phyloP scores from a whole-genome alignment of 2,113 vertebrate genomes.

The Cygnus buccinator region DNA sequence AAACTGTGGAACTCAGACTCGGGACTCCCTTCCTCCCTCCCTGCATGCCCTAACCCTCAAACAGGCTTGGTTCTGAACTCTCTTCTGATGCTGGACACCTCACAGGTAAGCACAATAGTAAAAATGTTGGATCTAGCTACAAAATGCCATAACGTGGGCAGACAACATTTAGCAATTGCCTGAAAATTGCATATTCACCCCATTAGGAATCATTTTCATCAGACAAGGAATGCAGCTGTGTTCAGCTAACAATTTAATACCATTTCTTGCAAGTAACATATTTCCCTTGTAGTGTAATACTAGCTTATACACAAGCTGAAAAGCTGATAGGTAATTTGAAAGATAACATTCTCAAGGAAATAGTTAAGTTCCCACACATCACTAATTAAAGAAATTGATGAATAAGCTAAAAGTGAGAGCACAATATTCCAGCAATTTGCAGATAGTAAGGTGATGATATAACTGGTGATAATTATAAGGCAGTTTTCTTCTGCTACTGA shows the following conservation, averaged over 20 bases:
- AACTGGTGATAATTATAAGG: constrained; percentile 15
- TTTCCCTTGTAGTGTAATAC: not conserved
- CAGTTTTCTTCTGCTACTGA: not conserved
- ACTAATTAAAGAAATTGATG: not conserved
- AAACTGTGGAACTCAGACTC: not conserved
- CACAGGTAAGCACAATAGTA: not conserved
- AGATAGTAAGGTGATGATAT: constrained; percentile 6
- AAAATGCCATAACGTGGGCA: not conserved
- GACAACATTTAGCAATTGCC: not conserved
- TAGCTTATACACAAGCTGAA: not conserved
- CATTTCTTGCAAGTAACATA: not conserved
- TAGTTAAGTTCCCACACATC: not conserved
- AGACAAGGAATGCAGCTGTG: not conserved
- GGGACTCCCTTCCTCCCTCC: not conserved
- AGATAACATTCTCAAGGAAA: not conserved
- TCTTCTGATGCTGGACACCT: not conserved
- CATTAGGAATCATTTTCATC: not conserved
- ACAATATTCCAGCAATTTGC: not conserved
- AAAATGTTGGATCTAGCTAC: not conserved
- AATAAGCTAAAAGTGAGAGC: not conserved
- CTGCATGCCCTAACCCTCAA: not conserved
- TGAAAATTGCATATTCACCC: not conserved
- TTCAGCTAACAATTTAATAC: not conserved
- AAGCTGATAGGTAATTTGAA: not conserved
- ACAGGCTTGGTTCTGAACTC: not conserved